These are phyloP conservation scores for Drosophila ochracea DNA, from an alignment of 2,888 invertebrate genomes.

Conservation along the genomic window DNA sequence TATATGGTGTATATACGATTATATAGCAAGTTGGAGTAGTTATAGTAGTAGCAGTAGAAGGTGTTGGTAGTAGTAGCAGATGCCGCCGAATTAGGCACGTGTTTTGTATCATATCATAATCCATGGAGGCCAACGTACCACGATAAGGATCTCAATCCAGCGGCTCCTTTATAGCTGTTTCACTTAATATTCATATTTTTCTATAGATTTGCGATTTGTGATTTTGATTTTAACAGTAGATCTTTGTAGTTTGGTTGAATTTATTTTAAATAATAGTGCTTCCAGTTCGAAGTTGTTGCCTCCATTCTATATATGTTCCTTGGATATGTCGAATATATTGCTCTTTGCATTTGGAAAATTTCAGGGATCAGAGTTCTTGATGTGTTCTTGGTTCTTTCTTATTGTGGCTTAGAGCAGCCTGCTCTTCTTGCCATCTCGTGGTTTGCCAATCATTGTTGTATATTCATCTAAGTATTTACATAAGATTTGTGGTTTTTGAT, in stretches of 20 bases:
- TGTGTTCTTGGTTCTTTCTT: conserved; percentile 32
- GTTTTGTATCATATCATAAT: conserved; percentile 41
- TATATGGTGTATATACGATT: conserved; percentile 44
- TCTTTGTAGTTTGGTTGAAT: conserved; percentile 6
- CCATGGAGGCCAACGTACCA: conserved; percentile 67
- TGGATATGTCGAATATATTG: conserved; percentile 12
- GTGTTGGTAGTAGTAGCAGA: conserved; percentile 56
- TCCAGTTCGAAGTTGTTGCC: conserved; percentile 18
- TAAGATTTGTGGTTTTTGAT: conserved; percentile 68
- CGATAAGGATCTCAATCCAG: conserved; percentile 48
- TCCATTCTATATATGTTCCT: conserved; percentile 26
- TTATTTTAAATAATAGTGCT: conserved; percentile 7
- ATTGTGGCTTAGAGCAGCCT: conserved; percentile 84
- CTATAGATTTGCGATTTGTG: conserved; percentile 1
- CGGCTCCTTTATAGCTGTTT: conserved; percentile 33
- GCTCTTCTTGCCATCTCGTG: conserved; percentile 85
- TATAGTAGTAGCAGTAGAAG: conserved; percentile 44
- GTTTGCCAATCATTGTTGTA: conserved; percentile 85
- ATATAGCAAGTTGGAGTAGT: conserved; percentile 60
- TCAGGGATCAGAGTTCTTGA: conserved; percentile 24
- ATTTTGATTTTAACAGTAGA: conserved; percentile 8
- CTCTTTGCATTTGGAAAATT: conserved; percentile 32
- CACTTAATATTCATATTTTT: conserved; percentile 1
- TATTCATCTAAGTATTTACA: conserved; percentile 85
- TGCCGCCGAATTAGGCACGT: conserved; percentile 57